Conservation (phyloP, 30 jellyfish, hydroid and myxozoan genomes). For the Turritopsis dohrnii region DNA sequence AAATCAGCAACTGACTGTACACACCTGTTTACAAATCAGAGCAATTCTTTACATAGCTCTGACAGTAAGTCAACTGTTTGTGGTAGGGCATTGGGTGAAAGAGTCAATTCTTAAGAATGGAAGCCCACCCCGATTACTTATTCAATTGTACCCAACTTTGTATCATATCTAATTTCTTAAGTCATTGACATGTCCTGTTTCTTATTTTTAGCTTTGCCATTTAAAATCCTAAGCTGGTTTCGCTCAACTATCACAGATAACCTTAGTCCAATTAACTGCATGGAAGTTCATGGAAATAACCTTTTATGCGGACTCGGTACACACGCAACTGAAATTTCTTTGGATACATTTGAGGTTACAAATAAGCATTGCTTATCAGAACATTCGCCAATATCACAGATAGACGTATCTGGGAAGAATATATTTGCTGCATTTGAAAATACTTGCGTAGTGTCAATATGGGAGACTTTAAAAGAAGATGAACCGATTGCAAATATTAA, state of each 20-base stretch:
- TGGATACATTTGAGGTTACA: slow-evolving; percentile 16
- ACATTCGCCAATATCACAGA: background rate
- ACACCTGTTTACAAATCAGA: too few species aligned
- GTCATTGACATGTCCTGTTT: background rate
- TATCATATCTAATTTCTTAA: too few species aligned
- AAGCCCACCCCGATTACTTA: too few species aligned
- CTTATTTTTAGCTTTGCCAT: background rate
- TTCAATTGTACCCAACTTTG: too few species aligned
- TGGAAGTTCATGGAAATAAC: background rate
- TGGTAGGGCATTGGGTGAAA: too few species aligned
- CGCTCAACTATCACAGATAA: background rate
- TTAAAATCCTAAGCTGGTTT: background rate
- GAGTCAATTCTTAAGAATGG: too few species aligned
- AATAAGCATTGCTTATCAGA: background rate
- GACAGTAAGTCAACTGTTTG: too few species aligned
- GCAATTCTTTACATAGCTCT: too few species aligned
- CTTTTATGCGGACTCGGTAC: background rate
- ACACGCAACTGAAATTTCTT: background rate
- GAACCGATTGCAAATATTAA: background rate
- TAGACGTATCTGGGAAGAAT: background rate
- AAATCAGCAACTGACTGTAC: too few species aligned
- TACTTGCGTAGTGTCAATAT: background rate
- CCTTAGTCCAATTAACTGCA: background rate
- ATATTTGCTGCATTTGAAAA: background rate
- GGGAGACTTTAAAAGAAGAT: background rate